Evolutionary conservation across 2,888 invertebrate species (phyloP), one percentile per base, ranked within the genome.

Genomic region (Philereme transversata): DNA sequence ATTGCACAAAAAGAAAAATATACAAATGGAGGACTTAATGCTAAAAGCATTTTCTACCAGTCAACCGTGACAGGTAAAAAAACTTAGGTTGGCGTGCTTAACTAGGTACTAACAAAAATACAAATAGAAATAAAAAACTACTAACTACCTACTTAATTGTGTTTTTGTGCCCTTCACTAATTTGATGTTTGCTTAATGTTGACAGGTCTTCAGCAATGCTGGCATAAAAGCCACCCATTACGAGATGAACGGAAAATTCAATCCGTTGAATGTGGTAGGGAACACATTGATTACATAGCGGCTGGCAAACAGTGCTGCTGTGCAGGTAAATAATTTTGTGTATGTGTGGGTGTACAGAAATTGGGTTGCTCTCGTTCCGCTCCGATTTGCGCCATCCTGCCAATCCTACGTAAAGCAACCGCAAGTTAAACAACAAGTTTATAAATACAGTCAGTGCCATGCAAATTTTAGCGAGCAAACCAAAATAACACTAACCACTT

Each of bases 271-370:
- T 82, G 78, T 76, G 79, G 78, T 73, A 71, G 70, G 70, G 76
- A 74, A 77, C 76, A 74, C 80, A 82, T 79, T 81, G 81, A 77
- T 79, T 79, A 76, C 77, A 77, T 70, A 76, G 72, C 71, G 67
- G 73, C 62, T 74, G 66, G 70, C 71, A 76, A 77, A 72, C 74
- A 74, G 71, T 71, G 68, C 67, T 70, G 65, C 66, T 67, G 62
- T 71, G 72, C 74, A 78, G 78, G 82, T 79, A 77, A 82, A 82
- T 82, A 78, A 82, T 79, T 77, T 73, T 73, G 74, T 73, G 64
- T 40, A 22, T 62, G 58, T 75, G 71, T 72, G 73, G 71, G 58
- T 66, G 62, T 64, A 70, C 73, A 70, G 70, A 72, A 73, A 78
- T 77, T 67, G 63, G 67, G 71, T 73, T 74, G 71, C 69, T 70